Evolutionary conservation across 2,113 vertebrate species (phyloP).

Genomic region (Pseudonaja textilis): DNA sequence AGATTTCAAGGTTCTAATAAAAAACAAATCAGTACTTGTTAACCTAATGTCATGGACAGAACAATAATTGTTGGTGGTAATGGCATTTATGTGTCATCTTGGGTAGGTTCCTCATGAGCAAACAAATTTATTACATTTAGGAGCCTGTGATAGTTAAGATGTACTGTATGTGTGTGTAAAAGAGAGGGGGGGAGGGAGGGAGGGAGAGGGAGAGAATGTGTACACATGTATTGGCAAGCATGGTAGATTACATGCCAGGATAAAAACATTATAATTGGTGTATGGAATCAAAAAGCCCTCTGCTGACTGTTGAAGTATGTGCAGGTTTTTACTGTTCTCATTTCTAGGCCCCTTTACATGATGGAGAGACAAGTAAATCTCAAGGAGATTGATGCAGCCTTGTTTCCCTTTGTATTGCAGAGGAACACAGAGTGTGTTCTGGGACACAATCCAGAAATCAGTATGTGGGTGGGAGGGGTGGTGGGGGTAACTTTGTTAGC

Average conservation of each 20-base stretch:
- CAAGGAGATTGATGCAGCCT: neutral
- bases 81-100: neutral
- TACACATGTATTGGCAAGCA: neutral
- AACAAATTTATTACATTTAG: neutral
- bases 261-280: neutral
- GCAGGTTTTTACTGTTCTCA: neutral
- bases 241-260: neutral
- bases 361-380: neutral
- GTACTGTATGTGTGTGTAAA: neutral
- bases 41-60: neutral
- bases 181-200: neutral
- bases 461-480: neutral
- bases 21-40: neutral
- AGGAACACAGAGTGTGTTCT: slow-evolving; percentile 4
- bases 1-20: neutral
- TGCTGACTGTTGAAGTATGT: neutral
- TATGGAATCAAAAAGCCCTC: neutral
- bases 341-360: neutral
- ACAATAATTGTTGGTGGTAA: neutral
- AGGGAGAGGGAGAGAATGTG: neutral
- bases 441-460: slow-evolving; percentile 24
- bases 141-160: neutral
- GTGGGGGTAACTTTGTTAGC: neutral
- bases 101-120: neutral
- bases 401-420: neutral